Evolutionary conservation across 2,113 vertebrate genomes (phyloP), one percentile per base, ranked within the genome.

Genomic region (Corvus moneduloides): DNA sequence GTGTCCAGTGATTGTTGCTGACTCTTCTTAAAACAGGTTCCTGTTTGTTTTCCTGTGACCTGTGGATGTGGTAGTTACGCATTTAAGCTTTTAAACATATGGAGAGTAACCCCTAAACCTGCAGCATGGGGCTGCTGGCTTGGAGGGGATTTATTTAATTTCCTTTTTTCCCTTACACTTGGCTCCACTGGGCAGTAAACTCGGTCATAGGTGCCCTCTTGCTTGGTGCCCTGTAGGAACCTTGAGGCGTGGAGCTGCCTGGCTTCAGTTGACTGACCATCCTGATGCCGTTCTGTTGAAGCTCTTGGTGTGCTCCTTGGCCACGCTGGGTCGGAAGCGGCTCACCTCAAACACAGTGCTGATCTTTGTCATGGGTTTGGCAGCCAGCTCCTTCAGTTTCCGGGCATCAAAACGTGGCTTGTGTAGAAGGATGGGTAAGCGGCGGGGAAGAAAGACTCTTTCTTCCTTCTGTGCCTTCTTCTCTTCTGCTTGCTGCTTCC

Each of bases 391-490:
- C 94, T 94, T 99, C 17, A 99, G 98, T 77, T 97, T 99, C 56
- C 99, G 98, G 39, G 99, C 99, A 0, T 99, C 98, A 51, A 99
- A 99, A 14, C 95, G 98, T 10, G 99, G 99, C 52, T 98, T 98
- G 43, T 98, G 98, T 4, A 99, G 97, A 30, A 99, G 97, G 85
- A 99, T 97, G 17, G 99, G 98, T 33, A 99, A 95, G 41, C 98
- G 98, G 58, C 97, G 87, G 2, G 96, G 93, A 43, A 73, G 96
- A 92, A 92, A 96, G 10, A 39, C 1, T 6, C 44, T 41, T 2
- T 58, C 58, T 35, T 28, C 77, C 51, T 84, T 77, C 16, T 2
- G 23, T 3, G 7, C 17, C 39, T 80, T 88, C 52, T 97, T 95
- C 4, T 95, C 79, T 39, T 96, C 98, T 16, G 87, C 96, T 32